Evolutionary conservation across 2,797 vertebrate species (phyloP).

Genomic region (Hydrolagus colliei): DNA sequence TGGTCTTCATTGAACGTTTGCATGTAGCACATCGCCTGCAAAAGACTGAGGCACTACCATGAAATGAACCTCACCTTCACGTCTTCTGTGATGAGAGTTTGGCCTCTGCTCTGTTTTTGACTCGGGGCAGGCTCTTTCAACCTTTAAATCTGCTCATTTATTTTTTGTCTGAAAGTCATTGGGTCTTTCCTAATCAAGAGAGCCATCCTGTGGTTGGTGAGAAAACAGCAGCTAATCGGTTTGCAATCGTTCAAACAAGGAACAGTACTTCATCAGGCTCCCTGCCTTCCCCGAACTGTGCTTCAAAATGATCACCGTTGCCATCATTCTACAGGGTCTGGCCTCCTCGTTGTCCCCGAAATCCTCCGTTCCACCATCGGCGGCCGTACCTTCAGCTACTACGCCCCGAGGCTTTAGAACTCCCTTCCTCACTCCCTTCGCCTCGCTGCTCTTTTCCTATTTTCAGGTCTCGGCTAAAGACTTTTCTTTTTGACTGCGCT

Average conservation of each 20-base stretch:
- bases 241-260: not conserved
- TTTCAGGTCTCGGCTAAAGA: too few species aligned
- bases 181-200: not conserved
- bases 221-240: not conserved
- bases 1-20: not conserved
- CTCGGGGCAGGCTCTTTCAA: not conserved
- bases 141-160: not conserved
- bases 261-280: too few species aligned
- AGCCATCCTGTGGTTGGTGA: constrained; percentile 19
- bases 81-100: too few species aligned
- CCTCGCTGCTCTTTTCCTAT: too few species aligned
- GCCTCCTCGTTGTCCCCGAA: too few species aligned
- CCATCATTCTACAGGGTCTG: too few species aligned
- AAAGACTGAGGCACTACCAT: not conserved
- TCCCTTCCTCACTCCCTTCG: too few species aligned
- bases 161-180: not conserved
- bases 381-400: too few species aligned
- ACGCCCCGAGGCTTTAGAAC: too few species aligned
- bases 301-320: not conserved
- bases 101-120: not conserved
- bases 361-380: too few species aligned
- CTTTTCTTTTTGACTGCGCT: too few species aligned
- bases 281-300: not conserved
- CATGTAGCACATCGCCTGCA: not conserved
- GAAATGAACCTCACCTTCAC: not conserved